phyloP scores from a whole-genome alignment of 2,797 vertebrate genomes.

The Odontamblyopus rebecca region DNA sequence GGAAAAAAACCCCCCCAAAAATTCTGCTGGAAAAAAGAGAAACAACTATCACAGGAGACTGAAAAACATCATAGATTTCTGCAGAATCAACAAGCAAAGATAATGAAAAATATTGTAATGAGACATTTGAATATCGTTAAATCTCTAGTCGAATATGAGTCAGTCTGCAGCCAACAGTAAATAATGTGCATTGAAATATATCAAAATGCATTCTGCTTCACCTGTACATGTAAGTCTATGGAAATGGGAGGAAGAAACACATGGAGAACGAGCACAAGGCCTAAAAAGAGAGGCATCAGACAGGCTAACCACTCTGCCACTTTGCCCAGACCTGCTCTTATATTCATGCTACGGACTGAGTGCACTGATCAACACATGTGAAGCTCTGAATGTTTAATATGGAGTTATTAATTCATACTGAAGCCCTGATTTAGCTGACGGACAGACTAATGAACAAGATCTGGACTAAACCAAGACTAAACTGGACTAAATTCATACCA shows the following conservation, averaged over 20 bases:
- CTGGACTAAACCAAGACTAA: conserved; percentile 2
- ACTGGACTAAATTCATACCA: not conserved
- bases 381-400: not conserved
- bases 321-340: not conserved
- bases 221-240: not conserved
- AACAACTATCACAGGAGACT: no score
- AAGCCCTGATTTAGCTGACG: not conserved
- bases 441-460: not conserved
- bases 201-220: not conserved
- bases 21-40: no score
- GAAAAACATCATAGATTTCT: no score
- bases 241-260: not conserved
- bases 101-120: no score
- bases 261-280: not conserved
- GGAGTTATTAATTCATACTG: not conserved
- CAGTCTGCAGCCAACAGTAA: not conserved
- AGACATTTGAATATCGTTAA: no score
- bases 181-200: not conserved
- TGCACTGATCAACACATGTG: not conserved
- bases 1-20: no score
- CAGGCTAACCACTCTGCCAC: not conserved
- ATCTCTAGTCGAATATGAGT: not conserved
- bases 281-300: no score
- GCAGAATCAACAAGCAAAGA: no score
- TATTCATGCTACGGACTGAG: not conserved